phyloP scores from a whole-genome alignment of 2,797 vertebrate genomes.

The Remorina albescens region DNA sequence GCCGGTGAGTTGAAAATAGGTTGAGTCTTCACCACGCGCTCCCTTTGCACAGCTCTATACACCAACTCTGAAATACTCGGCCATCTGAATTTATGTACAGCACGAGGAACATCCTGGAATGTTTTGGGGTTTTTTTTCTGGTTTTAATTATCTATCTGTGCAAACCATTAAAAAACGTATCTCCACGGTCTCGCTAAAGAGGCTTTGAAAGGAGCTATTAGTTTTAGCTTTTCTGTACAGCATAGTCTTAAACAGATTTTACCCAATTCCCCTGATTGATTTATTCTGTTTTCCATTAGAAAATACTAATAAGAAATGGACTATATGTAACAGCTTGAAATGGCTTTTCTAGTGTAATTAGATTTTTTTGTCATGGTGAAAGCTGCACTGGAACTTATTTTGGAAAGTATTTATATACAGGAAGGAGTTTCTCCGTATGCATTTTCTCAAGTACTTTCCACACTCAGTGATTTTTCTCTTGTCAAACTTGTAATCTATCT shows the following conservation, averaged over 20 bases:
- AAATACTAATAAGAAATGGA: conserved; percentile 24
- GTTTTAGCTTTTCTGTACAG: conserved; percentile 37
- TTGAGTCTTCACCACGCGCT: background rate
- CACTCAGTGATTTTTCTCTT: conserved; percentile 3
- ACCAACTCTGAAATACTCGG: background rate
- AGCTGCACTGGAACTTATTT: conserved; percentile 10
- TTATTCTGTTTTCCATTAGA: conserved; percentile 31
- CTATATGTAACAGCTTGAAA: conserved; percentile 21
- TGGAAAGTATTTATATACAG: background rate
- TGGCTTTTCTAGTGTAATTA: conserved; percentile 14
- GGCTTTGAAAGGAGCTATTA: conserved; percentile 48
- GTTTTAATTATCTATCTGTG: conserved; percentile 12
- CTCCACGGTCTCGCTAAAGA: conserved; percentile 19
- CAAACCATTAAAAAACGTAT: conserved; percentile 9
- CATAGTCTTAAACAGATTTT: conserved; percentile 40
- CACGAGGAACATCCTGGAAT: background rate
- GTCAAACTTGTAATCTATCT: background rate
- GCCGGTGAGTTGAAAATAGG: conserved; percentile 35
- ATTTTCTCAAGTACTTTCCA: conserved; percentile 12
- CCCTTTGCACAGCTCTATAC: background rate
- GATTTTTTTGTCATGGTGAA: background rate
- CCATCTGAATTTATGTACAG: conserved; percentile 25
- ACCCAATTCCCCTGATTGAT: conserved; percentile 39
- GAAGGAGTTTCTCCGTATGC: background rate
- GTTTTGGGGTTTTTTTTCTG: background rate